Base-by-base conservation (phyloP, 2,888 invertebrate species). In the Cyclophora albipunctata region DNA sequence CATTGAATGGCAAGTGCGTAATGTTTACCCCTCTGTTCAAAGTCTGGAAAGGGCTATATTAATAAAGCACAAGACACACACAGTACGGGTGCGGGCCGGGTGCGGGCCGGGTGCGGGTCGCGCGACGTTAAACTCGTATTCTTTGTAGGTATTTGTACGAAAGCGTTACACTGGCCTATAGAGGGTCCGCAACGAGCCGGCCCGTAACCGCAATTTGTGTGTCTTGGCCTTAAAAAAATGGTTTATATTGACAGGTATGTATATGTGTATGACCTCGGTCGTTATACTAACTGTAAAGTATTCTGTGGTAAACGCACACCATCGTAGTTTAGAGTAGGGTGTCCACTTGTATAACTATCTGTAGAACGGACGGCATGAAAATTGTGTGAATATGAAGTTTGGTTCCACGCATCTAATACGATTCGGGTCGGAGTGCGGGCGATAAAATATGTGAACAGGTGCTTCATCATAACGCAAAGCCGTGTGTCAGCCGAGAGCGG, bases 401-500 rank as follows among this genome's bases (percentile, higher is more conserved):
- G 54, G 64, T 63, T 66, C 59, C 64, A 73, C 71, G 70, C 71
- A 72, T 68, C 62, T 73, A 69, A 74, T 77, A 82, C 71, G 78
- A 78, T 82, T 77, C 65, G 71, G 73, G 68, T 67, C 72, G 66
- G 72, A 75, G 75, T 71, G 76, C 69, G 72, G 75, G 73, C 81
- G 79, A 83, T 82, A 84, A 85, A 84, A 83, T 82, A 84, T 79
- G 78, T 75, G 82, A 82, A 78, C 83, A 81, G 86, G 84, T 81
- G 70, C 85, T 87, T 84, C 67, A 84, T 87, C 85, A 87, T 79
- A 73, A 60, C 61, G 78, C 69, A 84, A 86, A 86, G 83, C 85
- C 83, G 71, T 56, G 75, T 83, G 85, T 85, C 84, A 78, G 71
- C 72, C 69, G 64, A 68, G 74, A 73, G 75, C 71, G 63, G 68